Evolutionary conservation across 2,888 invertebrate genomes (phyloP), one percentile per base, ranked within the genome.

Genomic region (Drosophila histrio): DNA sequence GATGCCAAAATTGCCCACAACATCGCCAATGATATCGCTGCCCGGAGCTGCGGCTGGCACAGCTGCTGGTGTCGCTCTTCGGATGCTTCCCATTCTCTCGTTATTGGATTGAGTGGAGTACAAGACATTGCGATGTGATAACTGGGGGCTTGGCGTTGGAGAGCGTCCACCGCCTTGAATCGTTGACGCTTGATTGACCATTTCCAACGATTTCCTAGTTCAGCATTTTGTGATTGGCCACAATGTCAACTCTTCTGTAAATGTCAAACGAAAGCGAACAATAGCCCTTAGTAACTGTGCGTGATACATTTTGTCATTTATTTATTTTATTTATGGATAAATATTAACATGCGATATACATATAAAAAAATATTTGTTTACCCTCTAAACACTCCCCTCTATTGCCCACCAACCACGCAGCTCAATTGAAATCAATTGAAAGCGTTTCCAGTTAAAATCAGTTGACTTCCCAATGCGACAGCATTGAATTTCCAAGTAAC

Each of bases 1-100:
- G 49, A 90, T 87, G 32, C 92, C 92, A 73, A 92, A 92, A 63
- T 92, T 90, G 11, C 92, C 92, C 17, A 91, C 77, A 3, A 92
- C 86, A 66, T 89, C 87, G 24, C 84, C 81, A 32, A 91, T 90
- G 38, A 91, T 59, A 60, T 91, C 91, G n/a, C 44, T 66, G 39
- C 57, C 26, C 0, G 66, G 36, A 6, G 69, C 21, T 13, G 5
- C 5, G 1, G 3, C 17, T 7, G 39, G 56, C 17, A 28, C 21
- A 15, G 22, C 7, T 24, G 50, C 8, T 0, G 50, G 1, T 4
- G 15, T n/a, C 0, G 50, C 17, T 50, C 50, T 46, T 6, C 47
- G 13, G 5, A 26, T 46, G 36, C 19, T 36, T 8, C 11, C 47
- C 4, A 13, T 28, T 15, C 17, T 44, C 13, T 1, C 8, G 0